Percentiles rank a stretch among this genome's conserved stretches.
phyloP scores from a whole-genome alignment of 2,113 vertebrate species.

The Actinemys pallida region DNA sequence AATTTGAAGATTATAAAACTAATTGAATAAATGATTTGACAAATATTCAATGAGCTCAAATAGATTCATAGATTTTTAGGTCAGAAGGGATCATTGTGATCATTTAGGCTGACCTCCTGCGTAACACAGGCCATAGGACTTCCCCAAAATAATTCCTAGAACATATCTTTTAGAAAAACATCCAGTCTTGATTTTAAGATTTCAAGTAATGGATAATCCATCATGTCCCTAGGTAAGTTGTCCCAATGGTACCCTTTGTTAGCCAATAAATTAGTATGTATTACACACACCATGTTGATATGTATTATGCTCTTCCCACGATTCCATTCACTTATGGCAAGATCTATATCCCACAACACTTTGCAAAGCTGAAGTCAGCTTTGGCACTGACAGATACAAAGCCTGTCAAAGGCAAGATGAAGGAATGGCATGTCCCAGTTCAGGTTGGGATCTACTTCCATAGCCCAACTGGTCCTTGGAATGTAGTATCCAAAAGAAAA shows the following conservation, averaged over 20 bases:
- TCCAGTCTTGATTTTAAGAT: neutral
- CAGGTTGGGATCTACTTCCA: neutral
- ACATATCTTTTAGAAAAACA: too few species aligned
- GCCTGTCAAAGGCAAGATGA: neutral
- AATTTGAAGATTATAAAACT: neutral
- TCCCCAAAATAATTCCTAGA: too few species aligned
- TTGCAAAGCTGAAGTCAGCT: neutral
- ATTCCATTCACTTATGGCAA: neutral
- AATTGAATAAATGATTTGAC: neutral
- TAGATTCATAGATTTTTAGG: neutral
- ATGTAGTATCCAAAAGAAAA: neutral
- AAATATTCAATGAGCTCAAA: neutral
- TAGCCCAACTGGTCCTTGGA: neutral
- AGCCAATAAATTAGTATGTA: neutral
- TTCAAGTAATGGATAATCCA: neutral
- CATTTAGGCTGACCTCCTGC: neutral
- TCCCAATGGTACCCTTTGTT: neutral
- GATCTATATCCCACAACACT: neutral
- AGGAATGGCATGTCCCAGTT: neutral
- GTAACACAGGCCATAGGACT: fast-evolving
- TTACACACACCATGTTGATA: neutral
- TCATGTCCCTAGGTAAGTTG: neutral
- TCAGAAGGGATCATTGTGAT: neutral
- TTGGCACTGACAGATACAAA: neutral
- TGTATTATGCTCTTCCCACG: neutral